Conservation (phyloP, 2,797 vertebrate genomes). For the Phylloscopus collybita region DNA sequence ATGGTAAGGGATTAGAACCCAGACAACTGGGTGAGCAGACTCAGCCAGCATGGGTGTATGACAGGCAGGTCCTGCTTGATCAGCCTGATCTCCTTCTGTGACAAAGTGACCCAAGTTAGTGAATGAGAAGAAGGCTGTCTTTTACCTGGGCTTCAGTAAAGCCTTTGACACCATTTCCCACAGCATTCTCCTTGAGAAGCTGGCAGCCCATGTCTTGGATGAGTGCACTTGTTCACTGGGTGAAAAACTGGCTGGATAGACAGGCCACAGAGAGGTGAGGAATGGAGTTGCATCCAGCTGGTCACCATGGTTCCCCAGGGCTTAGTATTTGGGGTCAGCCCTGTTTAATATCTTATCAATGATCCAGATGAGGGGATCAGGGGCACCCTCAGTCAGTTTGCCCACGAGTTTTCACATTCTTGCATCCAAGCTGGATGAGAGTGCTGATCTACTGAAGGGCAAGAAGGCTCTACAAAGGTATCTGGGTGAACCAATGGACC, state of each 20-base stretch:
- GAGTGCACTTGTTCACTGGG: neutral
- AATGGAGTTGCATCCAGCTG: neutral
- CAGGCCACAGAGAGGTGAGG: neutral
- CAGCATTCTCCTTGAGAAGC: neutral
- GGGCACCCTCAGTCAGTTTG: neutral
- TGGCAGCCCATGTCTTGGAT: neutral
- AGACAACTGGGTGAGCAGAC: neutral
- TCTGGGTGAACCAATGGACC: accelerated
- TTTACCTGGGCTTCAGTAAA: neutral
- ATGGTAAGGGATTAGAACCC: neutral
- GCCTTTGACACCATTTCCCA: neutral
- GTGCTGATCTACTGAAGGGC: neutral
- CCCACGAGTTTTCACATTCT: neutral
- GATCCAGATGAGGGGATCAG: neutral
- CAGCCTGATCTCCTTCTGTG: neutral
- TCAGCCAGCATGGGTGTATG: neutral
- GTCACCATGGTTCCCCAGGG: neutral
- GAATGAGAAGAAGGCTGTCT: neutral
- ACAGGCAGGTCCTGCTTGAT: neutral
- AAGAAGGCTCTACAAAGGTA: neutral
- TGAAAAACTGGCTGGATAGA: neutral
- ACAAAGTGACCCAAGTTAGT: neutral
- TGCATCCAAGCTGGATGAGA: accelerated
- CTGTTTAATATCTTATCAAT: neutral
- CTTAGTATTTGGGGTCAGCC: accelerated